Percentiles rank a stretch among this genome's conserved stretches.
Evolutionary conservation across 1,140 invertebrate genomes (phyloP).

Genomic region (Zeugodacus cucurbitae): DNA sequence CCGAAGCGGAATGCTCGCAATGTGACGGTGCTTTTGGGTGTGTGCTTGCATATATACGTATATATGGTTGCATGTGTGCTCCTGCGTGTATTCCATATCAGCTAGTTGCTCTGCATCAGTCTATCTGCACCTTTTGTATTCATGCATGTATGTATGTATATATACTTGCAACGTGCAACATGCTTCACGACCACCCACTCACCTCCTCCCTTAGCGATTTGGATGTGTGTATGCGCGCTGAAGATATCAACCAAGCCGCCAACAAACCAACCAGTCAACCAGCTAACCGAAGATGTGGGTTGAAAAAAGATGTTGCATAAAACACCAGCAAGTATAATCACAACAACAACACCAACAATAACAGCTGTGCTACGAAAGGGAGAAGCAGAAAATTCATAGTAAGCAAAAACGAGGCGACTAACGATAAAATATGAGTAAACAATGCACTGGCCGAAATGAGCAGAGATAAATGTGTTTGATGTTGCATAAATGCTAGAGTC

Average conservation of each 20-base stretch:
- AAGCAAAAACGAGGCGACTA: conserved; percentile 12
- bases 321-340: background rate
- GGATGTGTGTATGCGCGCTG: background rate
- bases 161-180: background rate
- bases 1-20: background rate
- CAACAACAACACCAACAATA: background rate
- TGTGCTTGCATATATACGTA: background rate
- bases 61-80: background rate
- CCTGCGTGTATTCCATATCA: background rate
- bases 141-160: background rate
- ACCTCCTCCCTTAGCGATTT: background rate
- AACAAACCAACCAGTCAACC: background rate
- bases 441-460: conserved; percentile 20
- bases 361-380: background rate
- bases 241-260: conserved; percentile 21
- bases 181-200: background rate
- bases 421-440: conserved; percentile 26
- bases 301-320: conserved; percentile 12
- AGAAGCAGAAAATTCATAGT: conserved; percentile 18
- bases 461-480: background rate
- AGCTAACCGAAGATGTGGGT: background rate
- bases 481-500: background rate
- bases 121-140: background rate
- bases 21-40: background rate
- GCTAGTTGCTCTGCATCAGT: background rate